These are phyloP conservation scores for Orbicella faveolata DNA, from an alignment of 64 coral and sea anemone species.

Conservation along the genomic window DNA sequence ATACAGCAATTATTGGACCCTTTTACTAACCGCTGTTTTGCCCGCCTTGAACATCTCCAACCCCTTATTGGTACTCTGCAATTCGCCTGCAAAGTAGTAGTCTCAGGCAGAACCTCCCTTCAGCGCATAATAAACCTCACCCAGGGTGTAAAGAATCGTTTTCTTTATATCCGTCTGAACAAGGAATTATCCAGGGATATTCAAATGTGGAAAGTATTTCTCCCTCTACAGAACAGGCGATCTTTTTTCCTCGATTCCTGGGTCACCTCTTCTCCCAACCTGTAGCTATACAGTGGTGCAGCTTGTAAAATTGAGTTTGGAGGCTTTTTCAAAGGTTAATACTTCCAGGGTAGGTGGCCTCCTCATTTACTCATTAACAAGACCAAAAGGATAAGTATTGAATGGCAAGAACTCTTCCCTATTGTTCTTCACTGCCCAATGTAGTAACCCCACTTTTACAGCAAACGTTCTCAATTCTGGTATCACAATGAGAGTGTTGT, in stretches of 20 bases:
- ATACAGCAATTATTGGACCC: not conserved
- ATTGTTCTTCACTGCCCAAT: not conserved
- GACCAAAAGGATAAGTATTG: not conserved
- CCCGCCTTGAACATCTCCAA: not conserved
- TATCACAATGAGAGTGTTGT: conserved; percentile 36
- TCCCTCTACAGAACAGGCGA: not conserved
- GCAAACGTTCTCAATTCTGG: not conserved
- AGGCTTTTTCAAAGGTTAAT: not conserved
- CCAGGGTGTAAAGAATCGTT: not conserved
- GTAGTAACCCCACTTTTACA: not conserved
- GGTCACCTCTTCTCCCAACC: not conserved
- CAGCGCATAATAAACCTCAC: conserved; percentile 34
- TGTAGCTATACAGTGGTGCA: not conserved
- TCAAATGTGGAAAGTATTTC: not conserved
- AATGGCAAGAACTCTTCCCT: conserved; percentile 28
- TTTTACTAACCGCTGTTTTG: not conserved
- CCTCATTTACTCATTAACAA: not conserved
- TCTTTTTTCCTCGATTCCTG: not conserved
- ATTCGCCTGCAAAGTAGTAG: conserved; percentile 31
- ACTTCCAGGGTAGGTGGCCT: conserved; percentile 5
- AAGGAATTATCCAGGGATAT: conserved; percentile 7
- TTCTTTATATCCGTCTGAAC: not conserved
- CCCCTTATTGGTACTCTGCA: conserved; percentile 32
- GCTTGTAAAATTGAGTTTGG: not conserved
- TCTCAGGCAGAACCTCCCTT: not conserved